Evolutionary conservation across 2,113 vertebrate genomes (phyloP).

Genomic region (Pachypanchax playfairii): DNA sequence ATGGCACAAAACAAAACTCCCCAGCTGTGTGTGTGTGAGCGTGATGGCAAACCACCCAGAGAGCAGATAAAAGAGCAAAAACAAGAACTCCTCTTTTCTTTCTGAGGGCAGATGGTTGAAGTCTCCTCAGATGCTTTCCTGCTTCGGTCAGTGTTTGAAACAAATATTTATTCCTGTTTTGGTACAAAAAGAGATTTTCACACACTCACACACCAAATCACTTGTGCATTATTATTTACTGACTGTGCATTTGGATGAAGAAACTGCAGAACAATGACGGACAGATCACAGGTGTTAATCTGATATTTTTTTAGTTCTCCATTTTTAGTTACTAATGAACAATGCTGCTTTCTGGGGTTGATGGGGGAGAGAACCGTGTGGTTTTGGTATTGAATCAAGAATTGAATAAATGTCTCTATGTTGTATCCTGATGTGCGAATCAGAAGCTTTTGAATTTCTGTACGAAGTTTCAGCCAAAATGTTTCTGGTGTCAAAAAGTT

Average conservation of each 20-base stretch:
- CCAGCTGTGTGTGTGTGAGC: slow-evolving; percentile 1
- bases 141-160: slow-evolving; percentile 26
- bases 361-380: slow-evolving; percentile 34
- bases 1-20: slow-evolving; percentile 28
- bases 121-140: slow-evolving; percentile 25
- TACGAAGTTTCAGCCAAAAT: slow-evolving; percentile 71
- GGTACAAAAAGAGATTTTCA: slow-evolving; percentile 59
- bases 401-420: slow-evolving; percentile 76
- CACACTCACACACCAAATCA: slow-evolving; percentile 37
- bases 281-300: slow-evolving; percentile 39
- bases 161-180: slow-evolving; percentile 41
- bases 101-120: slow-evolving; percentile 4
- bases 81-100: not conserved
- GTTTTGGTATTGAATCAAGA: slow-evolving; percentile 62
- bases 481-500: slow-evolving; percentile 60
- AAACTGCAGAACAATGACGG: slow-evolving; percentile 22
- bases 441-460: slow-evolving; percentile 68
- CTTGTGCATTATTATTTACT: slow-evolving; percentile 50
- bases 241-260: not conserved
- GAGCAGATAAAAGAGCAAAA: slow-evolving; percentile 11
- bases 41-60: not conserved
- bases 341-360: slow-evolving; percentile 71
- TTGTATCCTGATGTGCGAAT: slow-evolving; percentile 68
- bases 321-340: slow-evolving; percentile 57
- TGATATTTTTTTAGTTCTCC: slow-evolving; percentile 35